Percentiles rank a stretch among this genome's conserved stretches.
These are phyloP conservation scores for Paraplagusia blochii DNA, from an alignment of 2,113 vertebrate species.

Conservation along the genomic window DNA sequence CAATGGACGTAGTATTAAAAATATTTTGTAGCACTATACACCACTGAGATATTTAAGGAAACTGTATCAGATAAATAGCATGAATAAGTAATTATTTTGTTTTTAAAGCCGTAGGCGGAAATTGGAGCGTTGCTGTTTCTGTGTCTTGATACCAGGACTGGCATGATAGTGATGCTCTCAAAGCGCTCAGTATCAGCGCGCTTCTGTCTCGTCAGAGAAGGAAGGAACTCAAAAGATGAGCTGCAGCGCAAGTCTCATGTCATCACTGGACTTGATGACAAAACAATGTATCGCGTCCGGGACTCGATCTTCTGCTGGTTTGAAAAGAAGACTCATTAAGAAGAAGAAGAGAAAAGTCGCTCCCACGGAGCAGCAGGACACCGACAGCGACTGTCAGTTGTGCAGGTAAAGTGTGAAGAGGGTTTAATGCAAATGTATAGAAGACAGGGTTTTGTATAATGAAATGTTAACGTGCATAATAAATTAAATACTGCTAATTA, in stretches of 20 bases:
- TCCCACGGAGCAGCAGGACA: constrained; percentile 20
- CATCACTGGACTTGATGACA: constrained; percentile 70
- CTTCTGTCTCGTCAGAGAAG: neutral
- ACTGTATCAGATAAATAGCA: neutral
- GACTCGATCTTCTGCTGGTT: constrained; percentile 66
- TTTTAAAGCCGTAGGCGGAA: constrained; percentile 21
- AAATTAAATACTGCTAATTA: too few relatives aligned
- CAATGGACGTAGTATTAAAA: too few relatives aligned
- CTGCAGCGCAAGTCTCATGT: constrained; percentile 51
- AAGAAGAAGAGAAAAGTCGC: constrained; percentile 46
- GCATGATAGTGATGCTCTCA: neutral
- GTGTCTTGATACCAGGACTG: neutral
- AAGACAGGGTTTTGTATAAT: too few relatives aligned
- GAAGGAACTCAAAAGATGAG: neutral
- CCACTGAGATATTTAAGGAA: neutral
- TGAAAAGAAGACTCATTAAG: constrained; percentile 63
- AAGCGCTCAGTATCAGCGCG: neutral
- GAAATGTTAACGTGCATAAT: too few relatives aligned
- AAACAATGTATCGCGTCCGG: constrained; percentile 66
- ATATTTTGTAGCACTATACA: too few relatives aligned
- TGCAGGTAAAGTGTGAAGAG: constrained; percentile 66
- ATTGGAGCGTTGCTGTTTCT: neutral
- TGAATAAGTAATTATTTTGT: constrained; percentile 6
- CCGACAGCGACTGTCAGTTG: constrained; percentile 48
- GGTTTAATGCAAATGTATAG: neutral